phyloP scores from a whole-genome alignment of 2,113 vertebrate species.

The Grammomys surdaster region DNA sequence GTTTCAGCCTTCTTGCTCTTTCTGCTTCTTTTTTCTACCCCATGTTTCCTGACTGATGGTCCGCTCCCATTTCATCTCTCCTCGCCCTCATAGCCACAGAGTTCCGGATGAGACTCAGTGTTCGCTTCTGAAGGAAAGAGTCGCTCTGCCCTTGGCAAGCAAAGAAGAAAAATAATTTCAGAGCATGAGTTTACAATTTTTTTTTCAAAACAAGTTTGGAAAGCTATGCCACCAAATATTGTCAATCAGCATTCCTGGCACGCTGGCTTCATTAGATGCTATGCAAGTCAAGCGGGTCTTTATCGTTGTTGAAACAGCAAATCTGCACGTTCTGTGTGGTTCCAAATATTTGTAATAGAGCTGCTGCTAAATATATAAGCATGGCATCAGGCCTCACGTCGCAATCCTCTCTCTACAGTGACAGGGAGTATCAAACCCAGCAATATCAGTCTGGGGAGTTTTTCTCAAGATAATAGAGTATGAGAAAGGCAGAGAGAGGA shows the following conservation, averaged over 20 bases:
- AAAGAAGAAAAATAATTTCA: slow-evolving; percentile 65
- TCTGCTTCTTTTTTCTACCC: neutral
- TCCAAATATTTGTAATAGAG: slow-evolving; percentile 75
- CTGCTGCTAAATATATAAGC: slow-evolving; percentile 71
- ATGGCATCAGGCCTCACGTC: slow-evolving; percentile 16
- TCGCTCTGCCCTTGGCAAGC: neutral
- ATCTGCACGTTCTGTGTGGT: slow-evolving; percentile 74
- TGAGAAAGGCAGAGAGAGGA: neutral
- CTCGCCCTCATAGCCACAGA: neutral
- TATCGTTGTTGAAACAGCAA: slow-evolving; percentile 68
- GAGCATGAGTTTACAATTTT: slow-evolving; percentile 69
- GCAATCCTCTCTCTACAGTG: slow-evolving; percentile 31
- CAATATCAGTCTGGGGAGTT: slow-evolving; percentile 40
- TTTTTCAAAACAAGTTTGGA: slow-evolving; percentile 67
- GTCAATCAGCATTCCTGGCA: slow-evolving; percentile 78
- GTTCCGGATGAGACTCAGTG: neutral
- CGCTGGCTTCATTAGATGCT: slow-evolving; percentile 72
- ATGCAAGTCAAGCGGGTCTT: slow-evolving; percentile 76
- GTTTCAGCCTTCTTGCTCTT: neutral
- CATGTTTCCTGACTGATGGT: neutral
- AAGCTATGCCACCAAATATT: slow-evolving; percentile 66
- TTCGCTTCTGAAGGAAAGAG: slow-evolving; percentile 19
- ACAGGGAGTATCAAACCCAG: slow-evolving; percentile 16
- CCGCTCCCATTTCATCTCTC: neutral
- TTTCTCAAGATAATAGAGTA: slow-evolving; percentile 41